Base-by-base conservation (phyloP, 35 echinoderm and acorn worm genomes). In the Amphiura filiformis region DNA sequence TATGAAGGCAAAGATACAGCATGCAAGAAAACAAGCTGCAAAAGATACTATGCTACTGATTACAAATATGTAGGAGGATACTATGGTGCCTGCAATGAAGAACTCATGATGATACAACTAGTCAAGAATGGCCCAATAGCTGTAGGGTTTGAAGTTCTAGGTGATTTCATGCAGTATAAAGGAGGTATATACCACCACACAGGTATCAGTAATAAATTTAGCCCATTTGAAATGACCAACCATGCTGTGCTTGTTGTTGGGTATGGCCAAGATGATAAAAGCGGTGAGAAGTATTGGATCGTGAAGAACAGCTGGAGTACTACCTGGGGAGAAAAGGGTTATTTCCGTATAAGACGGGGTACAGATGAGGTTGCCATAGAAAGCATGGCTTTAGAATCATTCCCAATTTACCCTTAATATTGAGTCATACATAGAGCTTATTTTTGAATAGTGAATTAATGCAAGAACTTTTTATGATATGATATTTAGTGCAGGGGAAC, bases 301-400 rank as follows among this genome's bases (percentile, higher is more conserved):
- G 95, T 97, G 1, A 94, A 97, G 38, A 97, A 97, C 83, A 97
- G 95, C 86, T 97, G 95, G 95, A 92, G 95, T 22, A 32, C 37
- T 5, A 35, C 30, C 14, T 97, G 95, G 95, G 95, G 95, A 39
- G 95, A 97, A 75, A 41, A 90, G 28, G 95, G 95, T 0, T 97
- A 94, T 77, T 97, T 97, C 57, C 75, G 92, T 9, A 97, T 97
- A 32, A 23, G 92, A 38, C 34, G 95, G 52, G 89, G 95, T 33
- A 91, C 87, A 0, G 95, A 97, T 81, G 95, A 97, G 56, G 85
- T 84, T 37, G 82, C 81, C n/a, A 94, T 97, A 82, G 95, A 97
- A 79, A 93, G 95, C 82, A 88, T 97, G 32, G 95, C 95, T 13
- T 76, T 97, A 0, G 92, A 97, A 70, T 78, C 92, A 0, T 97